phyloP scores from a whole-genome alignment of 2,113 vertebrate species.

The Pedetes capensis region DNA sequence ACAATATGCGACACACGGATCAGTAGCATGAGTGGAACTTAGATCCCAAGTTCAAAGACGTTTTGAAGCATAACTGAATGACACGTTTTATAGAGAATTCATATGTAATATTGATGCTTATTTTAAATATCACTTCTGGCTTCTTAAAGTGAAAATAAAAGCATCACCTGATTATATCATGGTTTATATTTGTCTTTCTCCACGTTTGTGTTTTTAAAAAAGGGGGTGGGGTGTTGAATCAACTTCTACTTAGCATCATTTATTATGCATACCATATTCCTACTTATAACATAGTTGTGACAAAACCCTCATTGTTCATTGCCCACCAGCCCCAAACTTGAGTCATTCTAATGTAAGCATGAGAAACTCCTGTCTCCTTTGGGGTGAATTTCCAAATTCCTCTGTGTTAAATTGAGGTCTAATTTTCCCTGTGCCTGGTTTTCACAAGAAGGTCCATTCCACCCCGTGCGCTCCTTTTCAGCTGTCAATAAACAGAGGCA shows the following conservation, averaged over 20 bases:
- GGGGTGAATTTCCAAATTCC: slow-evolving; percentile 80
- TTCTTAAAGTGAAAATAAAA: slow-evolving; percentile 37
- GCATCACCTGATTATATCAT: slow-evolving; percentile 47
- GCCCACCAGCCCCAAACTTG: slow-evolving; percentile 68
- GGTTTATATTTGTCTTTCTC: slow-evolving; percentile 49
- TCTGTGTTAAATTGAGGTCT: slow-evolving; percentile 82
- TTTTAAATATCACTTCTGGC: not conserved
- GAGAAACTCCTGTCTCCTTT: slow-evolving; percentile 78
- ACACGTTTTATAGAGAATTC: not conserved
- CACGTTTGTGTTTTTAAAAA: slow-evolving; percentile 48
- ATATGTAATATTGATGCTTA: slow-evolving; percentile 39
- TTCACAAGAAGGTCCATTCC: slow-evolving; percentile 84
- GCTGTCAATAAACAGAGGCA: slow-evolving; percentile 87
- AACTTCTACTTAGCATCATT: slow-evolving; percentile 67
- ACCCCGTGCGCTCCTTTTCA: slow-evolving; percentile 86
- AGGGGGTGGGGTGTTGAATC: slow-evolving; percentile 40
- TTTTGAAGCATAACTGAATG: slow-evolving; percentile 16
- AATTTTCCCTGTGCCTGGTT: slow-evolving; percentile 83
- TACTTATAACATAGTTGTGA: slow-evolving; percentile 66
- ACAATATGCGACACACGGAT: not conserved
- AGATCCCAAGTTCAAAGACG: slow-evolving; percentile 10
- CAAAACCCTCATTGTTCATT: slow-evolving; percentile 67
- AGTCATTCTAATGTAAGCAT: slow-evolving; percentile 73
- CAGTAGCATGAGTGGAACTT: not conserved
- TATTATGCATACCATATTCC: slow-evolving; percentile 77